A percentile compares a stretch with the other conserved stretches of the same genome.
Conservation (phyloP, 2,888 invertebrate genomes). For the Dryocosmus kuriphilus region DNA sequence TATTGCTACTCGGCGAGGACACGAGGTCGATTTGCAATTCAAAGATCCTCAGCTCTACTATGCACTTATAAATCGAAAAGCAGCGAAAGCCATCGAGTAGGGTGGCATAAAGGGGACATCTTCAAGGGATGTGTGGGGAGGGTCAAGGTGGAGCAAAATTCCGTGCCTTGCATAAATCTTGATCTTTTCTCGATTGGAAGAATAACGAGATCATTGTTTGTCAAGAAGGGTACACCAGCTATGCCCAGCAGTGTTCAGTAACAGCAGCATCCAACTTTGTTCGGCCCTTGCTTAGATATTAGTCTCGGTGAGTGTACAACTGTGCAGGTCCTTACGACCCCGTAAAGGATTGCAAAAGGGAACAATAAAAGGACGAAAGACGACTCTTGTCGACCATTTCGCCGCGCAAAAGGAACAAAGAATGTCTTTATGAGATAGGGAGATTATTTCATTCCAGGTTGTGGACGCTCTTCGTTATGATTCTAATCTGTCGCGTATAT, state of each 20-base stretch:
- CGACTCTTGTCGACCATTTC: constrained; percentile 19
- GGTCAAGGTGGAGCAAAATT: constrained; percentile 51
- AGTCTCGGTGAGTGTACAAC: not conserved
- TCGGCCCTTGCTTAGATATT: constrained; percentile 33
- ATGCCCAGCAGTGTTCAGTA: constrained; percentile 27
- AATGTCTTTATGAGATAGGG: constrained; percentile 36
- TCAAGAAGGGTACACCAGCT: constrained; percentile 54
- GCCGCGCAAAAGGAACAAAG: constrained; percentile 17
- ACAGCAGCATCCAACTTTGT: not conserved
- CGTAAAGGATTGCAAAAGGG: constrained; percentile 29
- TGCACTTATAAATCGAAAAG: constrained; percentile 66
- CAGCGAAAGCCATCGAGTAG: constrained; percentile 53
- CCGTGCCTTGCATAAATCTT: constrained; percentile 54
- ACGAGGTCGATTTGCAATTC: constrained; percentile 70
- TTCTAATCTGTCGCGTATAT: constrained; percentile 14
- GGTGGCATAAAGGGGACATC: constrained; percentile 3
- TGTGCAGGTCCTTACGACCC: constrained; percentile 1
- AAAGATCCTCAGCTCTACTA: constrained; percentile 66
- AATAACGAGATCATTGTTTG: constrained; percentile 72
- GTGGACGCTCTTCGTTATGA: constrained; percentile 29
- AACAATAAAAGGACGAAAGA: constrained; percentile 2
- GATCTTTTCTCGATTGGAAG: constrained; percentile 63
- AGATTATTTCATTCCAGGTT: constrained; percentile 36
- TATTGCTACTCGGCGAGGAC: constrained; percentile 49
- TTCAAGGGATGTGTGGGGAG: constrained; percentile 46